These are phyloP conservation scores for Hirudinaria manillensis DNA, from an alignment of 2,888 invertebrate species.

Conservation along the genomic window DNA sequence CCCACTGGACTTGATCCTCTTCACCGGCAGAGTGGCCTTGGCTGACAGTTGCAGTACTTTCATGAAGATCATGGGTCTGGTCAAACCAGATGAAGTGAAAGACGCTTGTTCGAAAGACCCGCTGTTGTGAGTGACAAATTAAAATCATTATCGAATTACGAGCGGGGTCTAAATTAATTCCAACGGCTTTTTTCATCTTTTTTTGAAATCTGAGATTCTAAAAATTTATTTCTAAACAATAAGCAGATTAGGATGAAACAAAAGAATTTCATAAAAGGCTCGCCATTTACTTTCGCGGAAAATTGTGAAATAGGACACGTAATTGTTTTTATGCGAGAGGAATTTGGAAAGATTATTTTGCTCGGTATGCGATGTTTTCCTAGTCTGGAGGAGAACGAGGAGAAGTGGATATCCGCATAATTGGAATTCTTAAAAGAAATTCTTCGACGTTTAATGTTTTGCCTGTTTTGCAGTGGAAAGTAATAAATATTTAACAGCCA, in stretches of 20 bases:
- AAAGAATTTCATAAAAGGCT: too few species aligned
- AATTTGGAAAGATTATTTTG: too few species aligned
- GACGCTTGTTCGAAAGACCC: slow-evolving; percentile 37
- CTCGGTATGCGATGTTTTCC: too few species aligned
- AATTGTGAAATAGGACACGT: too few species aligned
- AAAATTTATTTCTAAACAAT: too few species aligned
- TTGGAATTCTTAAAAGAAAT: too few species aligned
- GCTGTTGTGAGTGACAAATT: slow-evolving; percentile 37
- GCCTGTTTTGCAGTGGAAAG: not conserved
- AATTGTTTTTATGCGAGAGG: too few species aligned
- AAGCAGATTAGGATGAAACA: too few species aligned
- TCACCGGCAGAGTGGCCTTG: slow-evolving; percentile 36
- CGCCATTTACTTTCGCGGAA: too few species aligned
- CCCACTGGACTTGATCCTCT: slow-evolving; percentile 39
- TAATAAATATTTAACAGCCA: slow-evolving; percentile 31
- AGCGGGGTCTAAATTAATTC: not conserved
- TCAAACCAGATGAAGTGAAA: slow-evolving; percentile 31
- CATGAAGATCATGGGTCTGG: slow-evolving; percentile 32
- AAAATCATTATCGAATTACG: not conserved
- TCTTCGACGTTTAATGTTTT: not conserved
- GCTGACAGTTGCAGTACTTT: slow-evolving; percentile 38
- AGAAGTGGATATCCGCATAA: too few species aligned
- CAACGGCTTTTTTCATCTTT: not conserved
- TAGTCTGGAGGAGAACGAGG: too few species aligned
- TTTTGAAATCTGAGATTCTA: too few species aligned